Percentiles rank a stretch among this genome's conserved stretches.
phyloP scores from a whole-genome alignment of 2,113 vertebrate genomes.

The Verasper variegatus region DNA sequence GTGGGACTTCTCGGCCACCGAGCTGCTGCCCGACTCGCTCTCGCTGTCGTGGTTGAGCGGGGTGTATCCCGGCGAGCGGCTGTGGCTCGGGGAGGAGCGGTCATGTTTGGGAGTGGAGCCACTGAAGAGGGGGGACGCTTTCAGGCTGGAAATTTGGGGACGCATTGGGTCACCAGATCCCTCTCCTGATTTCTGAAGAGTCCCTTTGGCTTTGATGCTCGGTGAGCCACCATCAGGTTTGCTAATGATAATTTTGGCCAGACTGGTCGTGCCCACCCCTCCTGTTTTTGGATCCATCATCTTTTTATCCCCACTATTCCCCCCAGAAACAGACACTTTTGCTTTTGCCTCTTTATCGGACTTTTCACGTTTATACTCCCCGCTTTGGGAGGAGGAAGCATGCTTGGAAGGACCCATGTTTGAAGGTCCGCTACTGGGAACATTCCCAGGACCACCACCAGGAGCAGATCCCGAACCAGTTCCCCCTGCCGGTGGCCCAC shows the following conservation, averaged over 20 bases:
- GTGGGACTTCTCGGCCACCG: slow-evolving; percentile 95
- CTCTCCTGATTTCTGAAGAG: slow-evolving; percentile 92
- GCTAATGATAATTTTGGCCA: slow-evolving; percentile 99
- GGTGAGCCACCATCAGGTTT: slow-evolving; percentile 97
- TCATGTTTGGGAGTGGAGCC: slow-evolving; percentile 98
- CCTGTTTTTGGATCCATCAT: slow-evolving; percentile 88
- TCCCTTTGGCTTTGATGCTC: slow-evolving; percentile 97
- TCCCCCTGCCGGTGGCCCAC: slow-evolving; percentile 75
- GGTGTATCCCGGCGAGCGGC: slow-evolving; percentile 96
- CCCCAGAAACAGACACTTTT: slow-evolving; percentile 89
- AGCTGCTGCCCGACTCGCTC: slow-evolving; percentile 96
- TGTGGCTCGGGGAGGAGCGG: slow-evolving; percentile 97
- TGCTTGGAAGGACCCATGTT: slow-evolving; percentile 90
- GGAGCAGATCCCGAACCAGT: slow-evolving; percentile 85
- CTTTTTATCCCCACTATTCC: slow-evolving; percentile 91
- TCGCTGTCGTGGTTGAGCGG: slow-evolving; percentile 96
- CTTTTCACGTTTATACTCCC: slow-evolving; percentile 95
- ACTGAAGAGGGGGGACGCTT: slow-evolving; percentile 95
- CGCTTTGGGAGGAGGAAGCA: slow-evolving; percentile 84
- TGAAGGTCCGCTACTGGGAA: slow-evolving; percentile 77
- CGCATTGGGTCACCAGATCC: slow-evolving; percentile 89
- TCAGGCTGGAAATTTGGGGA: slow-evolving; percentile 91
- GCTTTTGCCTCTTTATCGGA: slow-evolving; percentile 94
- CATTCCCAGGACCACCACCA: slow-evolving; percentile 84
- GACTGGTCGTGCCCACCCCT: slow-evolving; percentile 86